Conservation (phyloP, 1,140 invertebrate genomes). For the Colletes latitarsis region DNA sequence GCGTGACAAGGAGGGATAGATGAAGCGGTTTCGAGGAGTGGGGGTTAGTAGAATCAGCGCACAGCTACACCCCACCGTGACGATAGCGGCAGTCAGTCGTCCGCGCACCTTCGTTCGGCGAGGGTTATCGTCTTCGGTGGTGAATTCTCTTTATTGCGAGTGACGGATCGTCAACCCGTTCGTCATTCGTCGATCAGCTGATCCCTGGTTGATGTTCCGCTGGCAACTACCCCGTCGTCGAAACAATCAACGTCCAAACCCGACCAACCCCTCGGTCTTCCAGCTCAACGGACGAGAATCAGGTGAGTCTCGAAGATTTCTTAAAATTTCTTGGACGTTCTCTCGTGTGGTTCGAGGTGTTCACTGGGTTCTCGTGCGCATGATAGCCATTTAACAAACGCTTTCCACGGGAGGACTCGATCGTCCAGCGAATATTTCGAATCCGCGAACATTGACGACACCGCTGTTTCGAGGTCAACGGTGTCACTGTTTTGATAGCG, state of each 20-base stretch:
- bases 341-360: no score
- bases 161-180: conserved; percentile 34
- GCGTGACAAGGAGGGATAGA: not conserved
- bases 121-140: conserved; percentile 68
- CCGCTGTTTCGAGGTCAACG: conserved; percentile 9
- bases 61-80: conserved; percentile 75
- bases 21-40: conserved; percentile 8
- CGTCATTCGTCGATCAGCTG: conserved; percentile 59
- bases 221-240: not conserved
- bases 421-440: not conserved
- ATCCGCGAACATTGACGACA: not conserved
- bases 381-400: not conserved
- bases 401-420: no score
- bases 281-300: not conserved
- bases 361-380: not conserved
- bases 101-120: conserved; percentile 77
- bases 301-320: conserved; percentile 11
- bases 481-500: not conserved
- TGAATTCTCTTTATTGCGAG: conserved; percentile 11
- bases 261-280: no score
- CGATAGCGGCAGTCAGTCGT: conserved; percentile 74
- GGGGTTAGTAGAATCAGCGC: conserved; percentile 51
- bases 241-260: not conserved
- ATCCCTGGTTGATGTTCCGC: conserved; percentile 24
- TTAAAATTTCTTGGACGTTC: not conserved